Percentiles rank a stretch among this genome's conserved stretches.
phyloP scores from a whole-genome alignment of 2,797 vertebrate species.

The Sebastiscus tertius region DNA sequence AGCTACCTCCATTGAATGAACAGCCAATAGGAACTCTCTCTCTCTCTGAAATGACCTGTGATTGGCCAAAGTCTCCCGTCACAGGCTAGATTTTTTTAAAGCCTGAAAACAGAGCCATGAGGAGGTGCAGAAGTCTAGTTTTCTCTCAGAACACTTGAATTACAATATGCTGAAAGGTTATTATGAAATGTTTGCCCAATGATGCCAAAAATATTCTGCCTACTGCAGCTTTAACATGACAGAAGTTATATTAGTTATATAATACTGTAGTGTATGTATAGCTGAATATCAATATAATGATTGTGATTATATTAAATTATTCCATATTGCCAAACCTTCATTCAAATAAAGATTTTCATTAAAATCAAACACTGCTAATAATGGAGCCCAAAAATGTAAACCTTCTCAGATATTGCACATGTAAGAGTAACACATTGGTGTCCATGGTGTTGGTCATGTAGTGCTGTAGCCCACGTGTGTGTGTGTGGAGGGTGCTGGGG shows the following conservation, averaged over 20 bases:
- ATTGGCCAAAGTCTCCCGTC: no score
- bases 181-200: no score
- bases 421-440: neutral
- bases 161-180: no score
- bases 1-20: accelerated
- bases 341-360: neutral
- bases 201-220: no score
- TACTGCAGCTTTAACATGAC: neutral
- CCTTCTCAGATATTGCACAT: neutral
- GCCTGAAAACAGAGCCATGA: no score
- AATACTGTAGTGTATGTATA: neutral
- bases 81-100: accelerated
- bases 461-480: neutral
- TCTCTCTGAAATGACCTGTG: no score
- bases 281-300: neutral
- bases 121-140: no score
- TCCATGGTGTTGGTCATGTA: constrained; percentile 1
- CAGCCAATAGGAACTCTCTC: no score
- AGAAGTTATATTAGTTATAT: neutral
- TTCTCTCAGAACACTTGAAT: no score
- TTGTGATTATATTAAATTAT: neutral
- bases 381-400: neutral
- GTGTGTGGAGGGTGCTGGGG: neutral
- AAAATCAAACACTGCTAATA: neutral
- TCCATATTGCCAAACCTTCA: neutral